Conservation (phyloP, 1,140 invertebrate genomes). For the Sinella curviseta region DNA sequence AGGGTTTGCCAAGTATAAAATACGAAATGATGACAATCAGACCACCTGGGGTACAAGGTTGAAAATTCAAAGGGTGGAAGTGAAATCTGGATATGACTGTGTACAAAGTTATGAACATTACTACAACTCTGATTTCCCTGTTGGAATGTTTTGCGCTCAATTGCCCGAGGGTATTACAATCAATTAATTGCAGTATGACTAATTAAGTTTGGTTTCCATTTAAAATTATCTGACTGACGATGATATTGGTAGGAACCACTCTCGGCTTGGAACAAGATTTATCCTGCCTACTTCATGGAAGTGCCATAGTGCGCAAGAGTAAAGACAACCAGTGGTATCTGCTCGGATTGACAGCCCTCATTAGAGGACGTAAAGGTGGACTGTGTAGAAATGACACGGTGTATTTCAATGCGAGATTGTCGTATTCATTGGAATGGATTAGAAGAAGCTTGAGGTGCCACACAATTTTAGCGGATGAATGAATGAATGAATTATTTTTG, state of each 20-base stretch:
- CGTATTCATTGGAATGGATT: slow-evolving; percentile 34
- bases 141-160: slow-evolving; percentile 37
- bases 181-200: neutral
- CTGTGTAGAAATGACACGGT: slow-evolving; percentile 34
- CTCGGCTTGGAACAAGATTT: slow-evolving; percentile 13
- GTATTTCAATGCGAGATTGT: slow-evolving; percentile 33
- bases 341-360: slow-evolving; percentile 21
- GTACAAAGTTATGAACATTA: slow-evolving; percentile 38
- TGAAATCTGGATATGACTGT: slow-evolving; percentile 33
- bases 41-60: neutral
- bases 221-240: neutral
- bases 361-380: slow-evolving; percentile 36
- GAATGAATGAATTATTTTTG: no score
- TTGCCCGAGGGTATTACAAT: slow-evolving; percentile 20
- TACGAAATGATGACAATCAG: neutral
- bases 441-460: slow-evolving; percentile 31
- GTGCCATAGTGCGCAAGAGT: slow-evolving; percentile 20
- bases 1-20: slow-evolving; percentile 32
- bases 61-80: slow-evolving; percentile 25
- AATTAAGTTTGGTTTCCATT: neutral
- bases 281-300: slow-evolving; percentile 39
- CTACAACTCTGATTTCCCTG: slow-evolving; percentile 34
- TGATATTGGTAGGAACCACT: neutral
- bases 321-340: slow-evolving; percentile 33
- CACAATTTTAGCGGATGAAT: neutral